Conservation (phyloP, 2,113 vertebrate genomes). For the Octodon degus region DNA sequence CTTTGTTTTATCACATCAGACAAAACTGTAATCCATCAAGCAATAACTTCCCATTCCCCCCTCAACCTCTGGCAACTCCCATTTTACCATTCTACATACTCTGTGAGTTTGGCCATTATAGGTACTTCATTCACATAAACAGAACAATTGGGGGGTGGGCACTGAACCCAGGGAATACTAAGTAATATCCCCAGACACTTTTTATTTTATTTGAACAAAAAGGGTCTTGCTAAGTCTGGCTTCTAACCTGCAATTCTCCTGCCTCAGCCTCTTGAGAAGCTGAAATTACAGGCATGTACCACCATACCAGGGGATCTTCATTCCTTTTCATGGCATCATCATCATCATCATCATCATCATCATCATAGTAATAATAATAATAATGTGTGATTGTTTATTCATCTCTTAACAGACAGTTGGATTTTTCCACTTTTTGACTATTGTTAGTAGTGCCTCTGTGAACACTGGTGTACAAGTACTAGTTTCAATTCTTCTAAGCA, state of each 20-base stretch:
- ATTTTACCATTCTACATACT: neutral
- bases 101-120: neutral
- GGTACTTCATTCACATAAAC: neutral
- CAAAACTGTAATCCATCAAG: slow-evolving; percentile 22
- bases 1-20: slow-evolving; percentile 31
- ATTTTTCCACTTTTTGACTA: neutral
- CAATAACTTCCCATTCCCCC: neutral
- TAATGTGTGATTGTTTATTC: neutral
- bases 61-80: neutral
- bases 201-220: neutral
- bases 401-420: neutral
- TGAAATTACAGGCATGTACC: neutral
- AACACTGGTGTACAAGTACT: neutral
- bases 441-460: neutral
- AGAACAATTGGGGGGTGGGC: neutral
- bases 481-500: neutral
- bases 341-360: neutral
- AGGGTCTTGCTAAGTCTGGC: neutral
- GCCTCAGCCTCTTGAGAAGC: neutral
- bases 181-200: neutral
- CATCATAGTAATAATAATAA: too few relatives aligned
- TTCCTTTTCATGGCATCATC: neutral
- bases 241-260: neutral
- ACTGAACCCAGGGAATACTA: neutral
- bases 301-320: neutral